These are phyloP conservation scores for Fratercula arctica DNA, from an alignment of 2,797 vertebrate species.

Conservation along the genomic window DNA sequence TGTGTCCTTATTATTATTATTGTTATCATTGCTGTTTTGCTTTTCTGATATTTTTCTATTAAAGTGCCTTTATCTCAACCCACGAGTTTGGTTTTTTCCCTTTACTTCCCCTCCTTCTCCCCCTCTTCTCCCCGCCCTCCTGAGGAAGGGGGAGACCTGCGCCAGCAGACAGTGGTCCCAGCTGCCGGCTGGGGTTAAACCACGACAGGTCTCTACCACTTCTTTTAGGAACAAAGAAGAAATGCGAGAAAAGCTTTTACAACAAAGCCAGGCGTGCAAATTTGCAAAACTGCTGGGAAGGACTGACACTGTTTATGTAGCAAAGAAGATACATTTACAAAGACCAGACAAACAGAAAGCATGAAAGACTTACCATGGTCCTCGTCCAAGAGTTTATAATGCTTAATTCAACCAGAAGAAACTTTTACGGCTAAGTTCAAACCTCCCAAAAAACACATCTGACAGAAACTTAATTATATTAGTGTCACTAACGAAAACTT, in stretches of 20 bases:
- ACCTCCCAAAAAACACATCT: background rate
- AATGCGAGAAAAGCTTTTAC: background rate
- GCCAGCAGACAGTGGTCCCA: background rate
- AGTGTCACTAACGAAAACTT: background rate
- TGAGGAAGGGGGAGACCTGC: background rate
- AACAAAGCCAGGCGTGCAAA: background rate
- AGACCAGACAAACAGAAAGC: background rate
- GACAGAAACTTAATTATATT: background rate
- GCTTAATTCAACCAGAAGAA: background rate
- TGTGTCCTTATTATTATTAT: background rate
- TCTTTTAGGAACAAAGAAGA: background rate
- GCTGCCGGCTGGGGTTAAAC: background rate
- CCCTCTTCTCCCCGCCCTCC: background rate
- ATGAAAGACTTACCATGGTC: background rate
- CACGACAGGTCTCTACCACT: background rate
- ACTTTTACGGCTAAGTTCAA: background rate
- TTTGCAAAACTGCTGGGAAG: background rate
- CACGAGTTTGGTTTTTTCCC: background rate
- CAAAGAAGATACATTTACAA: background rate
- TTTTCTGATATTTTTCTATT: background rate
- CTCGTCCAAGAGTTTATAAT: background rate
- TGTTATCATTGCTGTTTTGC: background rate
- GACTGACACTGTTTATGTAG: background rate
- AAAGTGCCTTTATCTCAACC: background rate
- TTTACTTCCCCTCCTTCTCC: background rate